Evolutionary conservation across 2,888 invertebrate genomes (phyloP).

Genomic region (Lysandra bellargus): DNA sequence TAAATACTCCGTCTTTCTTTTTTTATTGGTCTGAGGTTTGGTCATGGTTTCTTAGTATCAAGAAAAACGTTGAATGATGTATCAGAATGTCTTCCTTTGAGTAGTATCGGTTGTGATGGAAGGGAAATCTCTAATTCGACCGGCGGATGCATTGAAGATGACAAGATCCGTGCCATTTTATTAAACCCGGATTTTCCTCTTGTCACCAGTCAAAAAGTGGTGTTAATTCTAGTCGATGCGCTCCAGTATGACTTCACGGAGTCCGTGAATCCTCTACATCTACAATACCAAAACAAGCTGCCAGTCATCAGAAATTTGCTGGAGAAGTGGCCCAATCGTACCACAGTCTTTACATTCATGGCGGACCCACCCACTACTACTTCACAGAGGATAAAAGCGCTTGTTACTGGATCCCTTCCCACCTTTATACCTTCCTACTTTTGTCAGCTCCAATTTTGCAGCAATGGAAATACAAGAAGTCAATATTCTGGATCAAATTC

Average conservation of each 20-base stretch:
- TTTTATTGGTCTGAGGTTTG: no score
- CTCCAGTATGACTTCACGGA: slow-evolving; percentile 93
- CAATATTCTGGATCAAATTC: slow-evolving; percentile 91
- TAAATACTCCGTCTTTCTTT: no score
- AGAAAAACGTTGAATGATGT: slow-evolving; percentile 85
- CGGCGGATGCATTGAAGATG: slow-evolving; percentile 54
- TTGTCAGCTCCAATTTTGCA: slow-evolving; percentile 97
- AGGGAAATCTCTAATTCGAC: slow-evolving; percentile 47
- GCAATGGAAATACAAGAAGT: slow-evolving; percentile 95
- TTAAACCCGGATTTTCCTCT: slow-evolving; percentile 61
- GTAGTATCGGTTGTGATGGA: slow-evolving; percentile 68
- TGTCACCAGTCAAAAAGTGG: slow-evolving; percentile 82
- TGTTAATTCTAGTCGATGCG: slow-evolving; percentile 93
- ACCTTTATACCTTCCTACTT: slow-evolving; percentile 88
- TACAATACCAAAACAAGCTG: slow-evolving; percentile 89
- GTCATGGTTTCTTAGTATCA: slow-evolving; percentile 92
- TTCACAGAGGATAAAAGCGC: slow-evolving; percentile 94
- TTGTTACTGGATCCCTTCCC: slow-evolving; percentile 97
- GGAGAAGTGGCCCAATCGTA: slow-evolving; percentile 80
- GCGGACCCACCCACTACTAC: slow-evolving; percentile 99
- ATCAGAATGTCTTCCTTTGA: slow-evolving; percentile 78
- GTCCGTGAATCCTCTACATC: slow-evolving; percentile 79
- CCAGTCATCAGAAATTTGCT: slow-evolving; percentile 84
- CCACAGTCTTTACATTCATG: slow-evolving; percentile 89
- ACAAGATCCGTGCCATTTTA: slow-evolving; percentile 62